Base-by-base conservation (phyloP, 2,888 invertebrate genomes). In the Xanthorhoe spadicearia region DNA sequence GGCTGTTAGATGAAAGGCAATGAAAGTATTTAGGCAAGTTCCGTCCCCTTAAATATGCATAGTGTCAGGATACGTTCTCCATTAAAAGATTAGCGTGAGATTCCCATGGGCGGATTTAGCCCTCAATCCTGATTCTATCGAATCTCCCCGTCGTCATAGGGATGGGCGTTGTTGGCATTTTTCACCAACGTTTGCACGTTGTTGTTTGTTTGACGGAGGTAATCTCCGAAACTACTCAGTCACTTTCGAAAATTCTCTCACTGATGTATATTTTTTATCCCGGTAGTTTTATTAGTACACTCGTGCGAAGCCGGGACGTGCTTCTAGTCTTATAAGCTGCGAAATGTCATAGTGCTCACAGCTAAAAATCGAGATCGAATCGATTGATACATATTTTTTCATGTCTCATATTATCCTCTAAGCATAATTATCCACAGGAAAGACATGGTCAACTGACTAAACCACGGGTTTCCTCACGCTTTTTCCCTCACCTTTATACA, bases 51-150 rank as follows among this genome's bases (percentile, higher is more conserved):
- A 43, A 43, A 43, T 43, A 43, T 43, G 38, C 38, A 43, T 43
- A 13, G 38, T 43, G 38, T 13, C 38, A 43, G 13, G 38, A 43
- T 38, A 38, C 35, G 35, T 43, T 43, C 38, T 43, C 38, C 38
- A 43, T 43, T 43, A 43, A 43, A 43, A 43, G 38, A 43, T 43
- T 43, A 43, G 38, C 38, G 38, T 43, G 13, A 43, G 38, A 43
- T 13, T 4, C 38, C 38, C 13, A 13, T 43, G 38, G 38, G 13
- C 13, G 13, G 38, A 13, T 43, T 13, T 43, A 43, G 23, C n/a
- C 9, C 10, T 38, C 2, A 9, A 38, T 43, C 38, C 38, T 10
- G 13, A 43, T 43, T 43, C 38, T 43, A 43, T 43, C 38, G 38
- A 43, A 13, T 43, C 13, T 43, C 38, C 4, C 38, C 32, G n/a